phyloP scores from a whole-genome alignment of 2,797 vertebrate species.

The Siniperca undulata region DNA sequence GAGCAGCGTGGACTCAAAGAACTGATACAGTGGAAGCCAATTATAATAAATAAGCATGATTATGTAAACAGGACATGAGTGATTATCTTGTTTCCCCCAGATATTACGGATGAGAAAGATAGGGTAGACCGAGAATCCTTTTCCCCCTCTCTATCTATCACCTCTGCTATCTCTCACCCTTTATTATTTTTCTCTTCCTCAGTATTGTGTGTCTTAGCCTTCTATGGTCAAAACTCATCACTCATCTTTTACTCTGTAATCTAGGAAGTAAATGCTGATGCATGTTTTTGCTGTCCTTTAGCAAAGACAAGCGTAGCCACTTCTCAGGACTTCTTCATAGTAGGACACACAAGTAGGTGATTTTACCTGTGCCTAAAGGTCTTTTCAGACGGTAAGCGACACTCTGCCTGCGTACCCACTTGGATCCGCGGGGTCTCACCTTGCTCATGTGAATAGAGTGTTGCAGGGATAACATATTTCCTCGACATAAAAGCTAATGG shows the following conservation, averaged over 20 bases:
- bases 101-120: slow-evolving; percentile 34
- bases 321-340: not conserved
- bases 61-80: slow-evolving; percentile 74
- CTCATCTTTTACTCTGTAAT: not conserved
- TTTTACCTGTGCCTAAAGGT: too few species aligned
- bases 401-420: too few species aligned
- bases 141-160: not conserved
- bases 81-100: slow-evolving; percentile 54
- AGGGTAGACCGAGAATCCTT: not conserved
- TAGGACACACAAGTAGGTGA: not conserved
- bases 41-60: slow-evolving; percentile 65
- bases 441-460: too few species aligned
- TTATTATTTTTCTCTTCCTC: not conserved
- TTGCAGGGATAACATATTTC: too few species aligned
- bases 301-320: not conserved
- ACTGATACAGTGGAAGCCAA: slow-evolving; percentile 39
- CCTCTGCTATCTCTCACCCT: too few species aligned
- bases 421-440: too few species aligned
- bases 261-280: not conserved
- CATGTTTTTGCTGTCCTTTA: not conserved
- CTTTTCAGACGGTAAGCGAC: too few species aligned
- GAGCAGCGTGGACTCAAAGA: slow-evolving; percentile 20
- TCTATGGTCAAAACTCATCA: not conserved
- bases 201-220: not conserved
- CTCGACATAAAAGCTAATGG: too few species aligned